phyloP scores from a whole-genome alignment of 2,797 vertebrate species.

The Poeciliopsis gracilis region DNA sequence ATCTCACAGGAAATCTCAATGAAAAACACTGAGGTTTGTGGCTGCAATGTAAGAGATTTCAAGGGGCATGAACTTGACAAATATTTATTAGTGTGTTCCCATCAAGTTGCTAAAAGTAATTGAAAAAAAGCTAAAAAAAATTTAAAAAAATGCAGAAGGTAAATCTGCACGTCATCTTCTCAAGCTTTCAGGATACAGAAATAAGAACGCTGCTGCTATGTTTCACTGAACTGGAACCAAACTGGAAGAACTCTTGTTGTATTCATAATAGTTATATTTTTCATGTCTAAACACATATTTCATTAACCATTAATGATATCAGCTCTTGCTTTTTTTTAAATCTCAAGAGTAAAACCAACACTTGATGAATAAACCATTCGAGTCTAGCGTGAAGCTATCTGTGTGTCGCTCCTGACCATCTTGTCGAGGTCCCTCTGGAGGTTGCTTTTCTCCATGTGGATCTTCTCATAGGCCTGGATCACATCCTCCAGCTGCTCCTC shows the following conservation, averaged over 20 bases:
- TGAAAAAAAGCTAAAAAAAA: not conserved
- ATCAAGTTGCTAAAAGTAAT: not conserved
- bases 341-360: slow-evolving; percentile 6
- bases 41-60: not conserved
- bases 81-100: not conserved
- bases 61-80: not conserved
- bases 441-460: slow-evolving; percentile 94
- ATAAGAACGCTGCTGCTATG: not conserved
- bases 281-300: not conserved
- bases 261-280: not conserved
- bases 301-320: not conserved
- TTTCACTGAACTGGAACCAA: not conserved
- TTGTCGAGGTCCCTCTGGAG: slow-evolving; percentile 94
- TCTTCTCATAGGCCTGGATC: slow-evolving; percentile 97
- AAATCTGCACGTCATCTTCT: not conserved
- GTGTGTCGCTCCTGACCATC: slow-evolving; percentile 85
- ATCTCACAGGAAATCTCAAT: not conserved
- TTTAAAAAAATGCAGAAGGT: not conserved
- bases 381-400: not conserved
- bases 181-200: not conserved
- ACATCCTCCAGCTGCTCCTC: slow-evolving; percentile 97
- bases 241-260: not conserved
- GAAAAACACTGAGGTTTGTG: not conserved
- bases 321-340: slow-evolving; percentile 2
- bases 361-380: slow-evolving; percentile 28